Conservation (phyloP, 2,888 invertebrate genomes). For the Calameuta filiformis region DNA sequence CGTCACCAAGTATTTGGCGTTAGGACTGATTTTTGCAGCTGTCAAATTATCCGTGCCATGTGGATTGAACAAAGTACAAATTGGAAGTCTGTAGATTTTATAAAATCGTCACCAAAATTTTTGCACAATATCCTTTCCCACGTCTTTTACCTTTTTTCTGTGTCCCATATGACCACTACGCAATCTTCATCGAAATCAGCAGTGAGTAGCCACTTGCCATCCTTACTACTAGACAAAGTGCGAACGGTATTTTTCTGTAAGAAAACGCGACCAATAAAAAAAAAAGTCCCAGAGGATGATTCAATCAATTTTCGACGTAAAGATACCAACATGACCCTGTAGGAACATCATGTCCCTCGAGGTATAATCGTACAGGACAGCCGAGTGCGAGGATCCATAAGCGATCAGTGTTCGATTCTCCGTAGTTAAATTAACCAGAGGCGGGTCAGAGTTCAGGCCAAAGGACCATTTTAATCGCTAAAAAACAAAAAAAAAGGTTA, state of each 20-base stretch:
- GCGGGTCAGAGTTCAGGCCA: slow-evolving; percentile 72
- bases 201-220: slow-evolving; percentile 72
- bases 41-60: slow-evolving; percentile 65
- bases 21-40: slow-evolving; percentile 68
- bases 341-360: slow-evolving; percentile 72
- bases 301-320: neutral
- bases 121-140: neutral
- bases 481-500: slow-evolving; percentile 19
- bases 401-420: slow-evolving; percentile 69
- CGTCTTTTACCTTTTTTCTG: slow-evolving; percentile 50
- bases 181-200: slow-evolving; percentile 72
- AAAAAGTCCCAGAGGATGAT: neutral
- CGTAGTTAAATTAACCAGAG: slow-evolving; percentile 72
- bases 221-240: slow-evolving; percentile 67
- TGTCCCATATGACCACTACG: slow-evolving; percentile 72
- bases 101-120: neutral
- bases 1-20: slow-evolving; percentile 72
- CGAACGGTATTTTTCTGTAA: slow-evolving; percentile 69
- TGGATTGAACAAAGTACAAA: slow-evolving; percentile 70
- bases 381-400: slow-evolving; percentile 75
- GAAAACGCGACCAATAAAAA: neutral
- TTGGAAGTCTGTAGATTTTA: slow-evolving; percentile 63
- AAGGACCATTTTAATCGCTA: slow-evolving; percentile 74
- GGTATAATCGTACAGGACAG: slow-evolving; percentile 74
- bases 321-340: slow-evolving; percentile 75